Evolutionary conservation across 2,797 vertebrate genomes (phyloP).

Genomic region (Rhynchotus rufescens): DNA sequence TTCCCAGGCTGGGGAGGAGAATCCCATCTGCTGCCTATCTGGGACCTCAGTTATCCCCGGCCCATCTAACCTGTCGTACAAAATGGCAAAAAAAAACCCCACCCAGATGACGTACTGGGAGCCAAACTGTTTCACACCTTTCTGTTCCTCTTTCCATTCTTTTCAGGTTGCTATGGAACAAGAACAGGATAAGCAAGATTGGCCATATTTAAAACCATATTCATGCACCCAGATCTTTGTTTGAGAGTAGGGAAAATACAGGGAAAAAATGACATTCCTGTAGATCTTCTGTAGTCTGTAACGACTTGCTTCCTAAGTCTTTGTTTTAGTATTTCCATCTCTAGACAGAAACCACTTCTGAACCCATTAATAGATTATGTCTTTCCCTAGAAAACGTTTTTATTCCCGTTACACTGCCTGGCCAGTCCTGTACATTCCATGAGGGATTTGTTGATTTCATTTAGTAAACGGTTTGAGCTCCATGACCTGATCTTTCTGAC

Average conservation of each 20-base stretch:
- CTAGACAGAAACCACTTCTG: background rate
- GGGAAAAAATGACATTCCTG: background rate
- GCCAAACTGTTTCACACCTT: background rate
- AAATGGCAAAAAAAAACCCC: background rate
- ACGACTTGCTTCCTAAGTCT: background rate
- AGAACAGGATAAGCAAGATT: background rate
- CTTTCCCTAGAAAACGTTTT: background rate
- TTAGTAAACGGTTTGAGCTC: background rate
- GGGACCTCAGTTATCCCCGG: background rate
- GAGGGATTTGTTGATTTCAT: background rate
- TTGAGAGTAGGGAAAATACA: background rate
- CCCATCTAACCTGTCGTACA: background rate
- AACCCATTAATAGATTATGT: background rate
- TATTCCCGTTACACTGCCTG: background rate
- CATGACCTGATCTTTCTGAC: background rate
- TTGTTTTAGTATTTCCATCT: background rate
- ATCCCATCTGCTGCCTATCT: background rate
- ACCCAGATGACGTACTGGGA: background rate
- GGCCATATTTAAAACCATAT: background rate
- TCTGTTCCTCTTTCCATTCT: background rate
- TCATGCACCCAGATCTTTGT: background rate
- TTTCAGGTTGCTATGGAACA: background rate
- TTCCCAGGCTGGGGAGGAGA: background rate
- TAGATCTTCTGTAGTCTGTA: background rate
- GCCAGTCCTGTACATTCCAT: background rate